Base-by-base conservation (phyloP, 2,888 invertebrate species). In the Amaurobius ferox region DNA sequence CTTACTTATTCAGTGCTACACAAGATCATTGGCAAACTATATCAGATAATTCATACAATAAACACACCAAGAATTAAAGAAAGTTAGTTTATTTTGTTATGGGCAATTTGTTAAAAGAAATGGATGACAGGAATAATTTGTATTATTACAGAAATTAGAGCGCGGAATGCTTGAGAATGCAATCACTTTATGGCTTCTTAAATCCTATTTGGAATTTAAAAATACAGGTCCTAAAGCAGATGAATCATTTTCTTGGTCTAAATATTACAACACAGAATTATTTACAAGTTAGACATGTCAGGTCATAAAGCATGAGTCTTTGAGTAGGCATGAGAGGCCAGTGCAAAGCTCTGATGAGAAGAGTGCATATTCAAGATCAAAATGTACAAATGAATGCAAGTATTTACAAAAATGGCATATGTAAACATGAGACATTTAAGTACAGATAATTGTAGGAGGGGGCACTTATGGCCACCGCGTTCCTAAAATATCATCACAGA, bases 321-420 rank as follows among this genome's bases (percentile, higher is more conserved):
- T 78, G 39, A 39, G 55, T 28, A 55, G 68, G 68, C 78, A 30
- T 32, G 32, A 61, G 13, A 44, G 26, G 61, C 40, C 44, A 40
- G 70, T 79, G 71, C 79, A 79, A 79, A 74, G 39, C 44, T 66
- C 28, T 35, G 64, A 67, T 29, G 48, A 32, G 55, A 19, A 32
- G 40, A 77, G 68, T 68, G 67, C 67, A 67, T 67, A 48, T 48
- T 68, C 67, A 29, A 77, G 48, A 5, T 77, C 30, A 30, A 66
- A 77, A 77, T 77, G 61, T 77, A 77, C 77, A 77, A 77, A 67
- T 77, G 30, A 29, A 32, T 77, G 44, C 44, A 67, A 35, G 13
- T 70, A 44, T 77, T 32, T 77, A 26, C 55, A 77, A 30, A 76
- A 23, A 68, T 77, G 67, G 30, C 40, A 5, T 66, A 76, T 76